A percentile compares a stretch with the other conserved stretches of the same genome.
Evolutionary conservation across 2,888 invertebrate genomes (phyloP).

Genomic region (Xestia ashworthii): DNA sequence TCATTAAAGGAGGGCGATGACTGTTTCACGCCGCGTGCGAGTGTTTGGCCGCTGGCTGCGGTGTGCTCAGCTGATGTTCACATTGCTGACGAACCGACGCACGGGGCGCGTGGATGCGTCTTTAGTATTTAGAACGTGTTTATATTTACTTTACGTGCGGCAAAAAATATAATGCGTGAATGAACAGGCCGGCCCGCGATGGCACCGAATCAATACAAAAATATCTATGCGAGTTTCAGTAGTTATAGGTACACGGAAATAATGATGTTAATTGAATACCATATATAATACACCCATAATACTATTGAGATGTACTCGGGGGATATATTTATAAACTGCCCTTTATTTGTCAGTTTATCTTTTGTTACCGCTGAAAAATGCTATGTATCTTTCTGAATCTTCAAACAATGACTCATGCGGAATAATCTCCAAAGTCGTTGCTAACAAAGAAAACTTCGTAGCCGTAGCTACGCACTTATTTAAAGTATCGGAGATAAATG

Average conservation of each 20-base stretch:
- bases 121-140: slow-evolving; percentile 55
- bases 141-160: slow-evolving; percentile 54
- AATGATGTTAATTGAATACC: neutral
- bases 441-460: slow-evolving; percentile 44
- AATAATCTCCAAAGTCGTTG: slow-evolving; percentile 13
- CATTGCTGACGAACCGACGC: slow-evolving; percentile 33
- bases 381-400: slow-evolving; percentile 26
- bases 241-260: slow-evolving; percentile 1
- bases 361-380: slow-evolving; percentile 12
- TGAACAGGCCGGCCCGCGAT: slow-evolving; percentile 9
- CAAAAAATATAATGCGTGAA: slow-evolving; percentile 51
- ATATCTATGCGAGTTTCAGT: slow-evolving; percentile 4
- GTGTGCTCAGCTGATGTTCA: slow-evolving; percentile 47
- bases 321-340: slow-evolving; percentile 2
- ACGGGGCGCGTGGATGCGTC: slow-evolving; percentile 31
- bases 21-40: slow-evolving; percentile 56
- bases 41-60: slow-evolving; percentile 53
- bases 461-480: slow-evolving; percentile 28
- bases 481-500: slow-evolving; percentile 32
- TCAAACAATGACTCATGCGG: slow-evolving; percentile 26
- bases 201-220: neutral
- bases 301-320: neutral
- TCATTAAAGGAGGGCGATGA: slow-evolving; percentile 58
- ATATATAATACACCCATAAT: neutral
- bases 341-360: slow-evolving; percentile 25